Percentiles rank a stretch among this genome's conserved stretches.
These are phyloP conservation scores for Eurytoma californica DNA, from an alignment of 2,888 invertebrate genomes.

Conservation along the genomic window DNA sequence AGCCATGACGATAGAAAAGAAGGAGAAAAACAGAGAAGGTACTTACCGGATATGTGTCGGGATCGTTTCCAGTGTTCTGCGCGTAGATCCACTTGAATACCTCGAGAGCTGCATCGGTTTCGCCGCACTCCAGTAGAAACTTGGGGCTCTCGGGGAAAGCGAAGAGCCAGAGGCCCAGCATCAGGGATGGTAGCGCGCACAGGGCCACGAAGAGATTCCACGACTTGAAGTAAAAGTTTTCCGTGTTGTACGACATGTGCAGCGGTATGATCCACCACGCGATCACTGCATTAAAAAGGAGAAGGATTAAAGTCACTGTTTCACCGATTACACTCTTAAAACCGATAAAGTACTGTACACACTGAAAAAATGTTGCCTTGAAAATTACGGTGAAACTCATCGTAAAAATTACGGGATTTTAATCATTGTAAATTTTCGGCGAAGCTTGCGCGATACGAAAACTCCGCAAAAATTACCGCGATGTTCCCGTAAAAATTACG, in stretches of 20 bases:
- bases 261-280: slow-evolving; percentile 88
- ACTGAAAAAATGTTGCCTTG: too few relatives aligned
- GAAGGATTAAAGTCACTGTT: not conserved
- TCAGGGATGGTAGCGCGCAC: slow-evolving; percentile 83
- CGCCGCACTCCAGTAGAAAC: slow-evolving; percentile 87
- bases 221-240: slow-evolving; percentile 82
- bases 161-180: slow-evolving; percentile 83
- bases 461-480: too few relatives aligned
- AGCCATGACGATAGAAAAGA: too few relatives aligned
- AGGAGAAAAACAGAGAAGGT: not conserved
- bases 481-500: too few relatives aligned
- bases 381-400: too few relatives aligned
- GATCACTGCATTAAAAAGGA: slow-evolving; percentile 77
- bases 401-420: too few relatives aligned
- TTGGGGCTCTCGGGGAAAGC: slow-evolving; percentile 89
- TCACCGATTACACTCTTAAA: too few relatives aligned
- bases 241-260: slow-evolving; percentile 78
- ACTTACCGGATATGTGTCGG: slow-evolving; percentile 84
- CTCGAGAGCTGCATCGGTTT: slow-evolving; percentile 84
- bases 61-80: slow-evolving; percentile 83
- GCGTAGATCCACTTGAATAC: slow-evolving; percentile 83
- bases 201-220: slow-evolving; percentile 89
- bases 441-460: too few relatives aligned
- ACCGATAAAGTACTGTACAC: too few relatives aligned
- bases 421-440: too few relatives aligned